Percentiles rank a stretch among this genome's conserved stretches.
These are phyloP conservation scores for Coleophora flavipennella DNA, from an alignment of 2,888 invertebrate species.

Conservation along the genomic window DNA sequence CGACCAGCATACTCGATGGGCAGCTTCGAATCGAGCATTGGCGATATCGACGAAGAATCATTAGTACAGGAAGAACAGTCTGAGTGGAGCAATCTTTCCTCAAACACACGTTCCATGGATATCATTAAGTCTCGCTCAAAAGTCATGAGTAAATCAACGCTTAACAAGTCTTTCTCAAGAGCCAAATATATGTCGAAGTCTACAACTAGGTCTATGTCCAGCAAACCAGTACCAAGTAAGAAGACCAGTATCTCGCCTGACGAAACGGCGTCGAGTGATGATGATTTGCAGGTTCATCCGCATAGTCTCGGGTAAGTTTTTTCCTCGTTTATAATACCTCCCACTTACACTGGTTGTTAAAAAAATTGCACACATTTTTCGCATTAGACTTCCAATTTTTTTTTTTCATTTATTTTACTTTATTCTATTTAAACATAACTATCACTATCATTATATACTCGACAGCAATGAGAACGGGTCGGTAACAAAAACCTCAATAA, in stretches of 20 bases:
- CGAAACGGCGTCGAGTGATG: slow-evolving; percentile 22
- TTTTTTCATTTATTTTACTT: too few relatives aligned
- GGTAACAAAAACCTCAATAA: too few relatives aligned
- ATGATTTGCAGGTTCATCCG: slow-evolving; percentile 38
- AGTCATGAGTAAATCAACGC: slow-evolving; percentile 9
- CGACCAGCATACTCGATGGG: slow-evolving; percentile 27
- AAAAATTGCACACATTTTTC: too few relatives aligned
- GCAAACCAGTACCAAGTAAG: neutral
- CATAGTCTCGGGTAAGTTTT: neutral
- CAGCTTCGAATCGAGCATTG: slow-evolving; percentile 25
- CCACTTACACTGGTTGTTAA: too few relatives aligned
- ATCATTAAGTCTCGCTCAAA: too few relatives aligned
- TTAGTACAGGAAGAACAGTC: slow-evolving; percentile 27
- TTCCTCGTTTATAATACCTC: neutral
- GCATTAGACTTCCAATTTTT: too few relatives aligned
- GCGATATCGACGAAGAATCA: slow-evolving; percentile 22
- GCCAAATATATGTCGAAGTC: slow-evolving; percentile 19
- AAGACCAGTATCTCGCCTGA: slow-evolving; percentile 5
- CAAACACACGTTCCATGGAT: slow-evolving; percentile 17
- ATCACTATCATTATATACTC: too few relatives aligned
- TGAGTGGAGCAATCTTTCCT: slow-evolving; percentile 31
- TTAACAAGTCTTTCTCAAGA: slow-evolving; percentile 27
- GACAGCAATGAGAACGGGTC: too few relatives aligned
- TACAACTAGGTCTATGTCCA: neutral
- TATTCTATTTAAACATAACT: too few relatives aligned